Base-by-base conservation (phyloP, 2,797 vertebrate genomes). In the Acrocephalus scirpaceus region DNA sequence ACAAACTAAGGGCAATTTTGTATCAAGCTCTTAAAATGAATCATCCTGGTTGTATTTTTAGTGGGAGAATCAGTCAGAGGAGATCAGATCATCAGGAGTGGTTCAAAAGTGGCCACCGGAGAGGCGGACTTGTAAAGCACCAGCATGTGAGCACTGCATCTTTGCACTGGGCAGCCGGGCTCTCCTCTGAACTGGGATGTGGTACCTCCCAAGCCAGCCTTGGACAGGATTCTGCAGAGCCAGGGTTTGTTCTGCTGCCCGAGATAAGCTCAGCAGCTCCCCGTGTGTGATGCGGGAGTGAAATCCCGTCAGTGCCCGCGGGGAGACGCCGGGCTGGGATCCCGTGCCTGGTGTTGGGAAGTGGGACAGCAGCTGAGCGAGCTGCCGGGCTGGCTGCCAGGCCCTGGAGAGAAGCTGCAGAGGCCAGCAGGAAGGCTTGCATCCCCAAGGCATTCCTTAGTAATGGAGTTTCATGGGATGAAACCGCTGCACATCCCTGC, bases 221-320 rank as follows among this genome's bases (percentile, higher is more conserved):
- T 13, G 81, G 40, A 5, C 27, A 9, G 1, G 9, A 5, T 34
- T 69, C 56, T 57, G 50, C 75, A 45, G 70, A 88, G 36, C 16
- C 9, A 2, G 21, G 0, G 30, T 66, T 61, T 58, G 21, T 29
- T 80, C 44, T 50, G 56, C 32, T 57, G 32, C n/a, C 54, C 1
- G 0, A 13, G 42, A 7, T 64, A 13, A 81, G 40, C 70, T 62
- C 36, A 5, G 40, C 13, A 13, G 45, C 13, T 4, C 32, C 60
- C n/a, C 9, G 1, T 32, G 18, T n/a, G 25, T 27, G 19, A 3
- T 17, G 26, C 0, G 3, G 66, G 57, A 60, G 40, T 48, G 44
- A 50, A 70, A 58, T 16, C 48, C 56, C 1, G 0, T 7, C 34
- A 1, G 51, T 2, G 70, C 0, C 0, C 12, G 6, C 1, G 1